Conservation (phyloP, 2,113 vertebrate genomes). For the Lethenteron camtschaticum region DNA sequence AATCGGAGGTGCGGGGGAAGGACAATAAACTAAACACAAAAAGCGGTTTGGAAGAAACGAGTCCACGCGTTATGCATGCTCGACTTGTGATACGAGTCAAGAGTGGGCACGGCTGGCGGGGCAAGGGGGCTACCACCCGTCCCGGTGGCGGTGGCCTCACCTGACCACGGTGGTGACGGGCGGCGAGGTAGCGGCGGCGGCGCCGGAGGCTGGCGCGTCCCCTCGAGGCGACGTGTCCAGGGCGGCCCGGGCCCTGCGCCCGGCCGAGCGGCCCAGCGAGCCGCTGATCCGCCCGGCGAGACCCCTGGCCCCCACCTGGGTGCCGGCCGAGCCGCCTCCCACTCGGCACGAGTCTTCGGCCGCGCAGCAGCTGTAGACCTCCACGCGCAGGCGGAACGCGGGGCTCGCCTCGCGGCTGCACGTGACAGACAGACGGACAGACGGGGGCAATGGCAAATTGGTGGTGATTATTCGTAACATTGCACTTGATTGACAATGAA, state of each 20-base stretch:
- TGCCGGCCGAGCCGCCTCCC: conserved; percentile 27
- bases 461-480: too few relatives aligned
- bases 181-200: conserved; percentile 23
- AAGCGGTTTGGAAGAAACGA: too few relatives aligned
- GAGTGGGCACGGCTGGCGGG: too few relatives aligned
- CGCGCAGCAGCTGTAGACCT: conserved; percentile 53
- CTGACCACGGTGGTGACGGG: conserved; percentile 31
- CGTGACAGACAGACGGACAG: neutral
- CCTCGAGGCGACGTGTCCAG: conserved; percentile 26
- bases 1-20: too few relatives aligned
- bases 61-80: too few relatives aligned
- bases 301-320: conserved; percentile 18
- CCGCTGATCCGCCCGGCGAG: conserved; percentile 69
- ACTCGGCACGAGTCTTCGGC: conserved; percentile 46
- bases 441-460: neutral
- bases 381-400: conserved; percentile 48
- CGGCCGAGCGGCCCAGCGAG: conserved; percentile 51
- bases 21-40: too few relatives aligned
- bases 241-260: conserved; percentile 40
- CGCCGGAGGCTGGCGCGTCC: conserved; percentile 22
- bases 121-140: too few relatives aligned
- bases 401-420: conserved; percentile 36
- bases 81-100: too few relatives aligned
- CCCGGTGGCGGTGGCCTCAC: too few relatives aligned
- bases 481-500: too few relatives aligned